Percentiles rank a stretch among this genome's conserved stretches.
Conservation (phyloP, 2,888 invertebrate genomes). For the Melipona beecheii region DNA sequence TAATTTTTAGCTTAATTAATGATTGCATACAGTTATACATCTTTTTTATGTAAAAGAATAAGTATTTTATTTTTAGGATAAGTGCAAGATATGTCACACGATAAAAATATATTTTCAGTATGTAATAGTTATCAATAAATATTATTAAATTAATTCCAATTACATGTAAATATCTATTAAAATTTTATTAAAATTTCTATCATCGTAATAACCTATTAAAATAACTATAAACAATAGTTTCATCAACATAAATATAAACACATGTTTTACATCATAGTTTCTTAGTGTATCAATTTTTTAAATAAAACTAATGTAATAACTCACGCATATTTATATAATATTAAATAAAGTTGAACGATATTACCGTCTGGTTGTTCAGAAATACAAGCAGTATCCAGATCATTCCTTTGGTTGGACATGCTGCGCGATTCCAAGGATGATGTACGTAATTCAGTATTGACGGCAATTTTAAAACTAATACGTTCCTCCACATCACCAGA, state of each 20-base stretch:
- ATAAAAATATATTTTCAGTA: neutral
- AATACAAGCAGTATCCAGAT: constrained; percentile 71
- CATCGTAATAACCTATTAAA: neutral
- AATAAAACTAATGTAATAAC: neutral
- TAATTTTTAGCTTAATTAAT: neutral
- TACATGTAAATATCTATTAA: neutral
- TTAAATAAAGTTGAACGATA: constrained; percentile 37
- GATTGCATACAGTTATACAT: neutral
- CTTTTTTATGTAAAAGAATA: neutral
- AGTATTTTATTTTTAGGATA: neutral
- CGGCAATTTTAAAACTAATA: constrained; percentile 50
- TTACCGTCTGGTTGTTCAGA: constrained; percentile 74
- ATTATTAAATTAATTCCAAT: neutral
- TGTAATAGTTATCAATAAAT: neutral
- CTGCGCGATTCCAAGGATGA: constrained; percentile 59
- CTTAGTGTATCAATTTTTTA: neutral
- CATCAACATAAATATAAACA: constrained; percentile 27
- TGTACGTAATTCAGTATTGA: constrained; percentile 61
- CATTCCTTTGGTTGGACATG: constrained; percentile 73
- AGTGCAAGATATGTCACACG: neutral
- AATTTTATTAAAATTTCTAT: neutral
- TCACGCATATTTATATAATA: neutral
- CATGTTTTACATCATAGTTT: neutral
- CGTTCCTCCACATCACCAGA: constrained; percentile 65
- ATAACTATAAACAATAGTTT: constrained; percentile 38